Evolutionary conservation across 2,113 vertebrate species (phyloP).

Genomic region (Aix galericulata): DNA sequence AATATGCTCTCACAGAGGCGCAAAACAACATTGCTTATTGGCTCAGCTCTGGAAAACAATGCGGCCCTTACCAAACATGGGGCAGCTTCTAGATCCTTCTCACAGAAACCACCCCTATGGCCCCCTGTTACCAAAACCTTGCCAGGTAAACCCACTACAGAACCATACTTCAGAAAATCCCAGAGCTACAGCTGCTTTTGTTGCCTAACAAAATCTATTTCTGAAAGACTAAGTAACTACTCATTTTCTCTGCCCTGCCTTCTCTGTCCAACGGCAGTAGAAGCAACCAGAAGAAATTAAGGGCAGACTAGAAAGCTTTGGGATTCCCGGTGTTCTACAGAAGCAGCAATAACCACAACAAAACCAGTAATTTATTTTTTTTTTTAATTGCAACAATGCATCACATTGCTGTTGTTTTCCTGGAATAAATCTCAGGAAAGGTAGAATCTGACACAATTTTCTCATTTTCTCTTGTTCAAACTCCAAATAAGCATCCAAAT

Average conservation of each 20-base stretch:
- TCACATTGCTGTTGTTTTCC: neutral
- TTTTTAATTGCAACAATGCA: neutral
- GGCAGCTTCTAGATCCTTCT: no score
- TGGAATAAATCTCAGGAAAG: neutral
- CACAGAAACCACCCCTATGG: no score
- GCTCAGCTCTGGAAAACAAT: no score
- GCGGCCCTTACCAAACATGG: no score
- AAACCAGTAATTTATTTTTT: neutral
- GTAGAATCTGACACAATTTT: neutral
- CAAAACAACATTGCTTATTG: no score
- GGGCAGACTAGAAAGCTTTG: neutral
- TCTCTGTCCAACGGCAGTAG: neutral
- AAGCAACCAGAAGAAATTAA: neutral
- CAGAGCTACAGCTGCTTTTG: neutral
- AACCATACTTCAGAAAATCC: neutral
- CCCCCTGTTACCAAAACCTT: no score
- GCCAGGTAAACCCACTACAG: no score
- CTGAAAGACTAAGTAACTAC: constrained; percentile 19
- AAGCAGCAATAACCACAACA: neutral
- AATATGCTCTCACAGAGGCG: no score
- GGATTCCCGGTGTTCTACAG: neutral
- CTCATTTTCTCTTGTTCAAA: neutral
- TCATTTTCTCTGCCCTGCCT: neutral
- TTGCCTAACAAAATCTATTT: neutral
- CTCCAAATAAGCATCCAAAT: neutral